Evolutionary conservation across 2,888 invertebrate genomes (phyloP).

Genomic region (Chymomyza fuscimana): DNA sequence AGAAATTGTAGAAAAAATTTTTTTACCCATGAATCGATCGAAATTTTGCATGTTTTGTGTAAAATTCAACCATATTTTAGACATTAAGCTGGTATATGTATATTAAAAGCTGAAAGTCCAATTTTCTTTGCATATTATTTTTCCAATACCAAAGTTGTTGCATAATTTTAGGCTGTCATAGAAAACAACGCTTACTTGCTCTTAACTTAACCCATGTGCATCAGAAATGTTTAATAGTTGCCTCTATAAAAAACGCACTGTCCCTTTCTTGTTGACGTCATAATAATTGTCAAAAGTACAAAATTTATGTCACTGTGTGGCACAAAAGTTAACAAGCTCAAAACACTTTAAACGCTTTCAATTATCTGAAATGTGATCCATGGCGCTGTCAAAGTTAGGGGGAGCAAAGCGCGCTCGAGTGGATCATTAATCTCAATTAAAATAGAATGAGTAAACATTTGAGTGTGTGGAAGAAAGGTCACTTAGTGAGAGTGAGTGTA

Average conservation of each 20-base stretch:
- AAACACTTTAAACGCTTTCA: slow-evolving; percentile 54
- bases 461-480: slow-evolving; percentile 2
- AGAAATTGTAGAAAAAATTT: too few species aligned
- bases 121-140: too few species aligned
- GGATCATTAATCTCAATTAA: slow-evolving; percentile 66
- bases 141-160: slow-evolving; percentile 18
- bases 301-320: slow-evolving; percentile 32
- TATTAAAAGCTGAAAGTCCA: too few species aligned
- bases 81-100: too few species aligned
- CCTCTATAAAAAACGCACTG: not conserved
- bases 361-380: slow-evolving; percentile 48
- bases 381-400: slow-evolving; percentile 19
- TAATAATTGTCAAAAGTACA: slow-evolving; percentile 2
- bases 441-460: slow-evolving; percentile 47
- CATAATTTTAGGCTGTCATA: slow-evolving; percentile 50
- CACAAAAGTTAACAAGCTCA: slow-evolving; percentile 34
- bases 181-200: slow-evolving; percentile 2
- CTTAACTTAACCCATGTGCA: slow-evolving; percentile 4
- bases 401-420: slow-evolving; percentile 39
- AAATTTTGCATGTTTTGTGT: too few species aligned
- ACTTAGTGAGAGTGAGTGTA: not conserved
- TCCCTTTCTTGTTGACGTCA: not conserved
- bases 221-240: not conserved
- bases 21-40: too few species aligned
- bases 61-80: too few species aligned